A percentile compares a stretch with the other conserved stretches of the same genome.
Evolutionary conservation across 2,113 vertebrate genomes (phyloP).

Genomic region (Felis chaus): DNA sequence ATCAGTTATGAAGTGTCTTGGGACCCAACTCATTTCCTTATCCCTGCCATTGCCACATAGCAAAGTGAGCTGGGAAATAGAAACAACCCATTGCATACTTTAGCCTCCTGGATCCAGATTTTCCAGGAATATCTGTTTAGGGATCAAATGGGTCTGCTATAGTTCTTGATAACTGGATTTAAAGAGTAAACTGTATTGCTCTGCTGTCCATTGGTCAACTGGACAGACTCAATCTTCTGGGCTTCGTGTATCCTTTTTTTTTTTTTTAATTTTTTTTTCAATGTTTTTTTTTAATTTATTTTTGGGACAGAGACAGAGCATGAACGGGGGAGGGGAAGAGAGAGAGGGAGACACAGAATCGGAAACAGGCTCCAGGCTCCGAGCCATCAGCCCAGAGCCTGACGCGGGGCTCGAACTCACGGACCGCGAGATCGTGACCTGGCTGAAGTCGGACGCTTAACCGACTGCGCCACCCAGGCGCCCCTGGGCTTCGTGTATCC

Average conservation of each 20-base stretch:
- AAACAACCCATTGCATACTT: neutral
- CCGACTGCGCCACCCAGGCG: no score
- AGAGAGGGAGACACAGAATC: no score
- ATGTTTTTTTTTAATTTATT: no score
- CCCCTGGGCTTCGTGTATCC: neutral
- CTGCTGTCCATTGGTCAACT: neutral
- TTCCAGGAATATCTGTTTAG: neutral
- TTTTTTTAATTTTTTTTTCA: no score
- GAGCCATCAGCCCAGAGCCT: no score
- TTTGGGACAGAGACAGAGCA: no score
- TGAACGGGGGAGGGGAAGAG: no score
- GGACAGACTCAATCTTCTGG: neutral
- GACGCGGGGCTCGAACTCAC: no score
- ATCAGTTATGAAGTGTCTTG: neutral
- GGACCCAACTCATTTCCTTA: neutral
- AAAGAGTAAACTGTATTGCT: neutral
- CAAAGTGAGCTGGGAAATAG: conserved; percentile 2
- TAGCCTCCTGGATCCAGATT: neutral
- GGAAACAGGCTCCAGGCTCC: no score
- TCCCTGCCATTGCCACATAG: neutral
- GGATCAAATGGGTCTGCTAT: neutral
- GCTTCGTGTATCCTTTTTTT: neutral
- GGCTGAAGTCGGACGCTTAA: no score
- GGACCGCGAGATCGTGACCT: no score
- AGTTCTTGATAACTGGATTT: neutral